Base-by-base conservation (phyloP, 2,797 vertebrate genomes). In the Linurgus olivaceus region DNA sequence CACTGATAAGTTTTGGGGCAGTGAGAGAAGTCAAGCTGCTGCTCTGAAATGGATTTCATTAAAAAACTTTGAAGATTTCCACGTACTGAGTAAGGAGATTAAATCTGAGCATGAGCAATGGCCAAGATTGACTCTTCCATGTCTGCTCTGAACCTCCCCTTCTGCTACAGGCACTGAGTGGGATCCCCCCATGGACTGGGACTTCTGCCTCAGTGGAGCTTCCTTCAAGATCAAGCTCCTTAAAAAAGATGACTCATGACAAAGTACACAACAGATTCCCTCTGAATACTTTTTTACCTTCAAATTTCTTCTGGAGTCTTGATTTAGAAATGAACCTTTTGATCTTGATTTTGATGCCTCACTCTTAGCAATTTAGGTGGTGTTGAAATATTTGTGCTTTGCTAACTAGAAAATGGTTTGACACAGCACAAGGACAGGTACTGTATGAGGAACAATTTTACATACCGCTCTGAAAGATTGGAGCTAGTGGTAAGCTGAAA, bases 351-450 rank as follows among this genome's bases (percentile, higher is more conserved):
- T 82, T 71, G 65, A 45, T 79, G 63, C 19, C 28, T 38, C 20
- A 20, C 67, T 86, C 67, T 70, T 90, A 68, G 74, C 78, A 87
- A 33, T 96, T 93, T 70, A 77, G 68, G 12, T 9, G 4, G 70
- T 88, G 82, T 88, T 96, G 82, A 94, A 96, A 93, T 91, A 45
- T 45, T 79, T 91, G 61, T 88, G 5, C 55, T 66, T 75, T 37
- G 42, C 17, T 74, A 74, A 54, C 50, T 61, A 45, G 40, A 45
- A 83, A 72, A 72, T 58, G 63, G 84, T 68, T 90, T 66, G 82
- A 68, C 40, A 14, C 33, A 72, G 83, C 7, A 11, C 93, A 93
- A 84, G 79, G 85, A 42, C 70, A 76, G 72, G 24, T 93, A 75
- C 66, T 86, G 54, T 51, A 48, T 48, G 45, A 81, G 63, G 77